Conservation (phyloP, 2,888 invertebrate genomes). For the Cancer borealis region DNA sequence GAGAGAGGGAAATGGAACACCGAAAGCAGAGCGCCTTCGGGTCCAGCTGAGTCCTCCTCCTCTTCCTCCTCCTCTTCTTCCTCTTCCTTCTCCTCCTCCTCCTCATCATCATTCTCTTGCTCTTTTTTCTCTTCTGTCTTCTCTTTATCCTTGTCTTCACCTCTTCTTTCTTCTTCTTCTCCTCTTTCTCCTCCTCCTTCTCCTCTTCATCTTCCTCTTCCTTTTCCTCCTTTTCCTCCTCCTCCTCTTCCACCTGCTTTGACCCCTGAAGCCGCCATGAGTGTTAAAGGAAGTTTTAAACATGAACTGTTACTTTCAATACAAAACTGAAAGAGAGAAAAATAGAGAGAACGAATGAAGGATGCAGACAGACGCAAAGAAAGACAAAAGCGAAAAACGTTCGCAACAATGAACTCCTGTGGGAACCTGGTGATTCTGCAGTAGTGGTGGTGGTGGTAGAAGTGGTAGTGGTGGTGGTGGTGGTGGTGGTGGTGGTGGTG, state of each 20-base stretch:
- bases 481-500: no score
- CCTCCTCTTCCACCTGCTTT: not conserved
- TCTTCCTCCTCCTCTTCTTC: not conserved
- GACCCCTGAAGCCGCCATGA: no score
- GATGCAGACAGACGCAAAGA: no score
- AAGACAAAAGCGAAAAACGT: no score
- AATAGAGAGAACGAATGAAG: no score
- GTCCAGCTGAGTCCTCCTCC: not conserved
- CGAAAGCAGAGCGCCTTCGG: not conserved
- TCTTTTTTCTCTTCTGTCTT: not conserved
- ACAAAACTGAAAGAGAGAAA: no score
- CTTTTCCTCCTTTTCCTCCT: not conserved
- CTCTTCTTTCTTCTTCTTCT: not conserved
- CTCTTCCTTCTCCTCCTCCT: not conserved
- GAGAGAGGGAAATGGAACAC: conserved; percentile 1
- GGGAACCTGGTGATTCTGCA: no score
- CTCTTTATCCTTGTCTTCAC: not conserved
- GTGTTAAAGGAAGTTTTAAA: no score
- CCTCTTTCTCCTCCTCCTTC: not conserved
- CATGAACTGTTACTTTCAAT: no score
- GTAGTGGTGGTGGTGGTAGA: no score
- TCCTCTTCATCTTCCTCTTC: not conserved
- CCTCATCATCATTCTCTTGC: not conserved
- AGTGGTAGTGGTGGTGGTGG: no score
- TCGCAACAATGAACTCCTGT: no score